Evolutionary conservation across 2,797 vertebrate species (phyloP), one percentile per base, ranked within the genome.

Genomic region (Trachurus trachurus): DNA sequence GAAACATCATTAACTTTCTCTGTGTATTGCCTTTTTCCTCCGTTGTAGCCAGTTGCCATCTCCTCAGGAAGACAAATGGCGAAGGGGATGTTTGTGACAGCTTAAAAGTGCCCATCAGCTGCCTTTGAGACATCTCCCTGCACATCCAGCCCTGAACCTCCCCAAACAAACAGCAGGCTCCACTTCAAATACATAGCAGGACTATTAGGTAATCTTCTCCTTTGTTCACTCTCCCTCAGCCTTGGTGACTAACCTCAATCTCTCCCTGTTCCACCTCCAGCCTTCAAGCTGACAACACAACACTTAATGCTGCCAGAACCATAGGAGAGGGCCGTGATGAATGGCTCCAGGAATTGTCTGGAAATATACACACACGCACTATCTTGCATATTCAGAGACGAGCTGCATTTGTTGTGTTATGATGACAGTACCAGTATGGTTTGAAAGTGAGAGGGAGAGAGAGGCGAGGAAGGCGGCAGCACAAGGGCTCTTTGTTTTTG

Each of bases 121-220:
- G 92, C 90, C 90, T 90, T 6, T 62, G 86, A 95, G 94, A 93
- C 94, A 94, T 96, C 95, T 95, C 89, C 93, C 92, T 81, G 93
- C 80, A 95, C 92, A 93, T 93, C 94, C 93, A 95, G 91, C 84
- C 67, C 90, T 82, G 90, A 88, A 93, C 92, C 89, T 94, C 90
- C 93, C 94, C 93, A 96, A 96, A 97, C 95, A 97, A 97, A 97
- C 90, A 96, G 90, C 93, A 94, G 93, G 92, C 94, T 94, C 83
- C 86, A 94, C 95, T 96, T 97, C 95, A 96, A 96, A 96, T 95
- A 90, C 95, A 96, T 96, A 96, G 94, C 95, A 94, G 94, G 93
- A 95, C 94, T 96, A 95, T 97, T 96, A 97, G 95, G 93, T 96
- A 96, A 96, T 96, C 94, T 80, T 95, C 93, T 93, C 94, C 91